phyloP scores from a whole-genome alignment of 2,797 vertebrate genomes.

The Diceros bicornis region DNA sequence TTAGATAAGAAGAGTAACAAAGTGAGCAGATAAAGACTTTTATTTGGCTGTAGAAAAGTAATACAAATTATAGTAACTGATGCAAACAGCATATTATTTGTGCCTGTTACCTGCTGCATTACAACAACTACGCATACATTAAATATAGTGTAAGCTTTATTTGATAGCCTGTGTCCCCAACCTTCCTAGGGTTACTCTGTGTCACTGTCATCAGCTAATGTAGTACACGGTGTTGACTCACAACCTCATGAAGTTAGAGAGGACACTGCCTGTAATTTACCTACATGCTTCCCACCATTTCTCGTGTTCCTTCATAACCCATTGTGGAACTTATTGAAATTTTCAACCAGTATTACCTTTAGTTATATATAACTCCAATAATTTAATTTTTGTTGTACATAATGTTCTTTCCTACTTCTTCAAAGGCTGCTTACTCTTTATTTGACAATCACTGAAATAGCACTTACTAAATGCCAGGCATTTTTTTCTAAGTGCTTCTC shows the following conservation, averaged over 20 bases:
- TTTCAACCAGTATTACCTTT: background rate
- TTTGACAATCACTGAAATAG: background rate
- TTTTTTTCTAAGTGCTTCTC: background rate
- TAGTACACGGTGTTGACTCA: background rate
- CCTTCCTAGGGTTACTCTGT: background rate
- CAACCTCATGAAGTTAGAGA: background rate
- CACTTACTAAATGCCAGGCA: background rate
- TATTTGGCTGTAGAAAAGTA: background rate
- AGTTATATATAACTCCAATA: background rate
- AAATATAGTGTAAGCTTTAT: background rate
- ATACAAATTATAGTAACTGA: conserved; percentile 23
- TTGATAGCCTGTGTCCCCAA: background rate
- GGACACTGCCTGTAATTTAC: background rate
- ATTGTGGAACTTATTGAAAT: background rate
- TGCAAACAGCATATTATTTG: background rate
- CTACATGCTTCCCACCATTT: background rate
- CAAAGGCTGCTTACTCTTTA: background rate
- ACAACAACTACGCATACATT: background rate
- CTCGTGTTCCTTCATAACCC: background rate
- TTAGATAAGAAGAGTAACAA: background rate
- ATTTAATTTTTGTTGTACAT: background rate
- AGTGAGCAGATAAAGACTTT: background rate
- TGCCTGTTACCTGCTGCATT: background rate
- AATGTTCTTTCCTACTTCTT: background rate
- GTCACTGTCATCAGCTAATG: background rate